Base-by-base conservation (phyloP, 2,797 vertebrate species). In the Micrastur ruficollis region DNA sequence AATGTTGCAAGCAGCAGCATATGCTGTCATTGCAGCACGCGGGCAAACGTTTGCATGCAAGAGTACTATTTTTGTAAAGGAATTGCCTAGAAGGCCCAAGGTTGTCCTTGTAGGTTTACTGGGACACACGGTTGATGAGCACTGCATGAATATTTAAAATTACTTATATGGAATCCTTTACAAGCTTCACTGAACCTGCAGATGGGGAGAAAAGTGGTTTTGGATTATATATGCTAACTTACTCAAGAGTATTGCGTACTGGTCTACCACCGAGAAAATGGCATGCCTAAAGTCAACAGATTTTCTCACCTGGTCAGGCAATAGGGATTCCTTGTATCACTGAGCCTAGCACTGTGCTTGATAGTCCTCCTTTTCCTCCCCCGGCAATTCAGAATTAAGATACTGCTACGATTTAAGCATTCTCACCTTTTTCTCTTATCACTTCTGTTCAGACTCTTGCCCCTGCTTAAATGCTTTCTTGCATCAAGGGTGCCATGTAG, bases 141-240 rank as follows among this genome's bases (percentile, higher is more conserved):
- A 23, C 49, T 42, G 36, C 65, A 92, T 96, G 72, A 95, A 96
- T 96, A 95, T 96, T 96, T 96, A 72, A 97, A 90, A 78, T 86
- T 59, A 72, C 63, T 89, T 86, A n/a, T 70, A 72, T n/a, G 50
- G 40, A 74, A 87, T 86, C 46, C 81, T 91, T 92, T 86, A 89
- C 88, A 96, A 88, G 88, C 94, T 90, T 95, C 93, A 86, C n/a
- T 94, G 91, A 95, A 55, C 61, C 75, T 87, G 79, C 65, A 90
- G 83, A 82, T 91, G 68, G 79, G 55, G 62, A 90, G 59, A 85
- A 76, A 92, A 81, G 44, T 75, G 42, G 38, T 19, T 95, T 95
- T 84, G 73, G 67, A 68, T 96, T 92, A 71, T 65, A 66, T 73
- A 70, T 66, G 72, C 84, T 90, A 68, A 85, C 66, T 34, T 72